These are phyloP conservation scores for Notiomystis cincta DNA, from an alignment of 2,113 vertebrate genomes.

Conservation along the genomic window DNA sequence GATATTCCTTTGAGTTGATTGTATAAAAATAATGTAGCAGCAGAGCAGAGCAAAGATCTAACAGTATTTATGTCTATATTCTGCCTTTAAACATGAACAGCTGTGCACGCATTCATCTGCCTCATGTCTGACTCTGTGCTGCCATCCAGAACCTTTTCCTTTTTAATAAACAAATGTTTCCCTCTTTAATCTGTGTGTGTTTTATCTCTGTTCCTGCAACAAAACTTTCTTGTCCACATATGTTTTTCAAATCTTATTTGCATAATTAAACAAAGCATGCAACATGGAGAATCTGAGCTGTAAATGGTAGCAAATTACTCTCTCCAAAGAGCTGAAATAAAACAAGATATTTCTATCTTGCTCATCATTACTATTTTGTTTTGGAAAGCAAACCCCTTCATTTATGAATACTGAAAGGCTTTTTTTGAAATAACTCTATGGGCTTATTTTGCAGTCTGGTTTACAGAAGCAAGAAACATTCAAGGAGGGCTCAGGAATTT, in stretches of 20 bases:
- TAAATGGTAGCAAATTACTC: background rate
- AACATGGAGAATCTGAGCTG: background rate
- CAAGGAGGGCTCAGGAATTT: slow-evolving; percentile 26
- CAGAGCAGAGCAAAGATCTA: slow-evolving; percentile 64
- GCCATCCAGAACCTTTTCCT: slow-evolving; percentile 61
- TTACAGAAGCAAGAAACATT: background rate
- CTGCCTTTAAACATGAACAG: slow-evolving; percentile 73
- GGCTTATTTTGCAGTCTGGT: background rate
- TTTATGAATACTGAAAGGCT: slow-evolving; percentile 49
- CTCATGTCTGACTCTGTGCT: slow-evolving; percentile 55
- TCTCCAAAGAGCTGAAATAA: background rate
- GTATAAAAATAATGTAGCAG: slow-evolving; percentile 70
- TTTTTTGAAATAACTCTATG: slow-evolving; percentile 22
- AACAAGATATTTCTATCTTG: slow-evolving; percentile 21
- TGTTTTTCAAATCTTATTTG: slow-evolving; percentile 49
- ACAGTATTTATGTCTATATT: slow-evolving; percentile 70
- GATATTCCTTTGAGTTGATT: slow-evolving; percentile 69
- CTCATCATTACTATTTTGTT: background rate
- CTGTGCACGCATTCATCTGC: slow-evolving; percentile 68
- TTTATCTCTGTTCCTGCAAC: slow-evolving; percentile 48
- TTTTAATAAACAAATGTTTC: slow-evolving; percentile 65
- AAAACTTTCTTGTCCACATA: slow-evolving; percentile 46
- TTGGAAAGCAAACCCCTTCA: background rate
- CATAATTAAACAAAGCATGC: slow-evolving; percentile 52
- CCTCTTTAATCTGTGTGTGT: slow-evolving; percentile 50